Percentiles rank a stretch among this genome's conserved stretches.
Evolutionary conservation across 2,888 invertebrate genomes (phyloP).

Genomic region (Drosophila birchii): DNA sequence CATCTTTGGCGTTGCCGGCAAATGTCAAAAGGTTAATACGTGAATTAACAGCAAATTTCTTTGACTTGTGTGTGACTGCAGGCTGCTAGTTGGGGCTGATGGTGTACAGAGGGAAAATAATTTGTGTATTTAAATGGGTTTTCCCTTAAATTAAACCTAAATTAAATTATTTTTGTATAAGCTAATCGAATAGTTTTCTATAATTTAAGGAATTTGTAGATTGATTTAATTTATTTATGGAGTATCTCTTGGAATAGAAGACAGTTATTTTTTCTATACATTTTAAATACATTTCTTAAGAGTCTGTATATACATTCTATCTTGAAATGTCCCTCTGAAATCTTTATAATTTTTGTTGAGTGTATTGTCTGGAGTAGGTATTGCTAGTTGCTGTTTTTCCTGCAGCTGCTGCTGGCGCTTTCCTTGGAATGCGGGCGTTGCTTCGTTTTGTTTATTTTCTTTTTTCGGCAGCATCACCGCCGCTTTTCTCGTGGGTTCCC

Average conservation of each 20-base stretch:
- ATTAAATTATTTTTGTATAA: too few species aligned
- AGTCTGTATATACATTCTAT: too few species aligned
- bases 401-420: constrained; percentile 77
- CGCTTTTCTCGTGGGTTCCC: constrained; percentile 40
- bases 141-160: background rate
- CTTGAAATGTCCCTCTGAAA: background rate
- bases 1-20: constrained; percentile 67
- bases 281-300: rapidly evolving
- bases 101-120: background rate
- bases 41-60: constrained; percentile 82
- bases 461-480: constrained; percentile 25
- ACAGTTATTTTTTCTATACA: background rate
- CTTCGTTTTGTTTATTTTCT: constrained; percentile 56
- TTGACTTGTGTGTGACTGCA: constrained; percentile 75
- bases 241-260: background rate
- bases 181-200: too few species aligned
- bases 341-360: background rate
- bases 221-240: background rate
- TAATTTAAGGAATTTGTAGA: too few species aligned
- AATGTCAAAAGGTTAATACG: constrained; percentile 84
- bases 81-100: constrained; percentile 44
- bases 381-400: constrained; percentile 44
- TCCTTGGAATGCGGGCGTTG: constrained; percentile 76
- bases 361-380: constrained; percentile 12
- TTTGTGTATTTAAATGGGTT: background rate